Conservation (phyloP, 2,113 vertebrate genomes). For the Geococcyx californianus region DNA sequence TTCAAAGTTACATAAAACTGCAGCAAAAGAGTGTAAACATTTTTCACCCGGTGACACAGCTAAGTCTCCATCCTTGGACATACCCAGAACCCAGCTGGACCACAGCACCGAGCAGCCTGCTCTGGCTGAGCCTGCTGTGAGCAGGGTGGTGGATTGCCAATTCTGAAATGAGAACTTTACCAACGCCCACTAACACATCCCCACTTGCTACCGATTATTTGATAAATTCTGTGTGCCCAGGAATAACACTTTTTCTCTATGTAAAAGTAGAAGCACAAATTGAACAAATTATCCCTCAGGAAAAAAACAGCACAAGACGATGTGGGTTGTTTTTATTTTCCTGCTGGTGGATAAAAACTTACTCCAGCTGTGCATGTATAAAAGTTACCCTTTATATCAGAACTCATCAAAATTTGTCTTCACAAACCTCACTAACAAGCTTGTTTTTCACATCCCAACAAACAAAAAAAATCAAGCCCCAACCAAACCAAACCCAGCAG, state of each 20-base stretch:
- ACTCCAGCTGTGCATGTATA: not conserved
- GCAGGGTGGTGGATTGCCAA: not conserved
- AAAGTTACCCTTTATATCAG: not conserved
- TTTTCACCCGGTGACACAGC: not conserved
- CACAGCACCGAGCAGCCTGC: not conserved
- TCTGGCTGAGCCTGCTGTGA: not conserved
- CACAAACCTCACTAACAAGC: not conserved
- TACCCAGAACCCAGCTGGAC: not conserved
- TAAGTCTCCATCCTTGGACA: not conserved
- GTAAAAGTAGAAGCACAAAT: not conserved
- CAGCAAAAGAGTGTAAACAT: not conserved
- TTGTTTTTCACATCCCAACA: not conserved
- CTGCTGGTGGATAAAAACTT: not conserved
- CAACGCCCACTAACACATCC: not conserved
- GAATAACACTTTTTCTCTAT: not conserved
- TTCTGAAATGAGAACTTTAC: not conserved
- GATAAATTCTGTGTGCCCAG: not conserved
- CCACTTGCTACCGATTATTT: not conserved
- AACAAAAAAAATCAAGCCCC: not conserved
- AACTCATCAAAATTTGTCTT: not conserved
- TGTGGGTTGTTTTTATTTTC: not conserved
- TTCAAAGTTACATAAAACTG: not conserved
- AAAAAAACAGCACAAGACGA: not conserved
- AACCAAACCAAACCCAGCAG: not conserved
- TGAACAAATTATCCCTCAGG: not conserved